These are phyloP conservation scores for Adela reaumurella DNA, from an alignment of 2,888 invertebrate genomes.

Conservation along the genomic window DNA sequence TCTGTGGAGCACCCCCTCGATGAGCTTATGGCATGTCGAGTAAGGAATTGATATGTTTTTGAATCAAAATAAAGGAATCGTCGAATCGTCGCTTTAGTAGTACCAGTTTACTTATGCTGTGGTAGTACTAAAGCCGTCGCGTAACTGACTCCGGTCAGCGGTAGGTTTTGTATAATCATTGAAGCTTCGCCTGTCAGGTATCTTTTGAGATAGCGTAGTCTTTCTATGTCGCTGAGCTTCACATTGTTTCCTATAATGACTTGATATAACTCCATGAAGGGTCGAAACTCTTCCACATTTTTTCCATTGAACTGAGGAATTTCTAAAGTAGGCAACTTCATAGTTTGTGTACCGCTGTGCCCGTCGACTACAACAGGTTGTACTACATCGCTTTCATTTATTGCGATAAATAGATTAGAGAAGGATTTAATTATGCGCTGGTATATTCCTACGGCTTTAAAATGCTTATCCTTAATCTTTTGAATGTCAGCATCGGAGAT, in stretches of 20 bases:
- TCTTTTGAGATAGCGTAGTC: constrained; percentile 9
- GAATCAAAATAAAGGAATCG: constrained; percentile 5
- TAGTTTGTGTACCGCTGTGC: neutral
- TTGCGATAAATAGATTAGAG: no score
- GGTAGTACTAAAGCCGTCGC: constrained; percentile 5
- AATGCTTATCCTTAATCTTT: no score
- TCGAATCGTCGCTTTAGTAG: constrained; percentile 8
- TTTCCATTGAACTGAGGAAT: no score
- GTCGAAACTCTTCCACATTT: neutral
- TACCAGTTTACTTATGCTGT: no score
- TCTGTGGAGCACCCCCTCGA: constrained; percentile 10
- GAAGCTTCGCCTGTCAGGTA: constrained; percentile 2
- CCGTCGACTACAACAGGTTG: neutral
- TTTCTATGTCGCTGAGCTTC: constrained; percentile 2
- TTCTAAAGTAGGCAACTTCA: neutral
- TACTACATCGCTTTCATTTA: no score
- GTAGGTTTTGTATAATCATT: constrained; percentile 9
- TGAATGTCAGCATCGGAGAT: no score
- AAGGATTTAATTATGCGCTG: no score
- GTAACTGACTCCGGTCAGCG: constrained; percentile 7
- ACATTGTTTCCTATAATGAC: neutral
- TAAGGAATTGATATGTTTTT: constrained; percentile 7
- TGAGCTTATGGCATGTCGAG: constrained; percentile 9
- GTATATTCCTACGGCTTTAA: no score
- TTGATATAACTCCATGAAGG: neutral